Conservation (phyloP, 1,140 invertebrate species). For the Heliconius eleuchia region DNA sequence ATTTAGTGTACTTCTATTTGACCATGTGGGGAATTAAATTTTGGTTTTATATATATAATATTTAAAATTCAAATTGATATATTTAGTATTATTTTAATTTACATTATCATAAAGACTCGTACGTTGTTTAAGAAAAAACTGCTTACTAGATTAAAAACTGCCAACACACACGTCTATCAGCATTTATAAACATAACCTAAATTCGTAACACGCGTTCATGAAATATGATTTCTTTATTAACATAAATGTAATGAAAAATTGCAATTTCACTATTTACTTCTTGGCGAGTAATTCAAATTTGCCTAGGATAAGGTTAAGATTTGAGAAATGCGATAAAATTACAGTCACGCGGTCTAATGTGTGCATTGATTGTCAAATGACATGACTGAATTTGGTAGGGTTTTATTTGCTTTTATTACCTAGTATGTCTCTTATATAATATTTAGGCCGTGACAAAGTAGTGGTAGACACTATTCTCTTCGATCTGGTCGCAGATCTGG, state of each 20-base stretch:
- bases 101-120: no score
- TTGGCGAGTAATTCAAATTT: conserved; percentile 11
- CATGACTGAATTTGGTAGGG: background rate
- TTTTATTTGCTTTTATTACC: background rate
- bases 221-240: background rate
- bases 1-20: no score
- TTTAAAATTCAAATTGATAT: no score
- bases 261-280: background rate
- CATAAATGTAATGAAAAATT: background rate
- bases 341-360: conserved; percentile 9
- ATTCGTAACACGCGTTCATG: background rate
- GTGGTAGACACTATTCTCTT: background rate
- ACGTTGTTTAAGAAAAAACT: no score
- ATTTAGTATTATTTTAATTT: no score
- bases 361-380: background rate
- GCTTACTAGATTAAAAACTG: background rate
- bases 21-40: no score
- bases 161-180: background rate
- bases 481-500: no score
- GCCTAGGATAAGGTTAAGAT: conserved; percentile 21
- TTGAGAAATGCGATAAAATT: conserved; percentile 1
- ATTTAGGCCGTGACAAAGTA: background rate
- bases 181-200: conserved; percentile 4
- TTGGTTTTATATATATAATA: no score
- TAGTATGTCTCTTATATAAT: background rate